Base-by-base conservation (phyloP, 2,888 invertebrate species). In the Hemithea aestivaria region DNA sequence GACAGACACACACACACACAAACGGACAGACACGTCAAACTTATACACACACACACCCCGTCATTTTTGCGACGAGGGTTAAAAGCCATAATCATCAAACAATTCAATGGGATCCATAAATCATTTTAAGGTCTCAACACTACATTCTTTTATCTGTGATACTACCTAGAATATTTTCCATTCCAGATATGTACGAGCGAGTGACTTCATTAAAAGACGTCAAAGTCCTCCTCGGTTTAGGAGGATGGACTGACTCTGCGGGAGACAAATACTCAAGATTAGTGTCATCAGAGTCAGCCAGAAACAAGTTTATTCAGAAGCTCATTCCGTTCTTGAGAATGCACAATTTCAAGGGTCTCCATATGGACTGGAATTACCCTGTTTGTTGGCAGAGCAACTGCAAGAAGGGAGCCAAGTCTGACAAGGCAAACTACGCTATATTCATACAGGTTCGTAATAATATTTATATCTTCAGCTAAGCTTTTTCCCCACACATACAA, bases 241-340 rank as follows among this genome's bases (percentile, higher is more conserved):
- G 98, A n/a, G 98, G 98, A 1, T 98, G 97, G 97, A 96, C 96
- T 0, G 96, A 97, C 73, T 97, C 96, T 0, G 90, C 93, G 0
- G 95, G 95, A 0, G 94, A 95, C 62, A 96, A 96, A 68, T 96
- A 96, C 64, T 95, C 95, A 0, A 89, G 92, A 7, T 73, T 97
- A 12, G 94, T 95, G 0, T 90, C 91, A 25, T 91, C 91, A 41
- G 88, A 89, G 3, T 82, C 89, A 0, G 88, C 91, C 3, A 89
- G 95, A 7, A 80, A 90, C 20, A 91, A 91, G 30, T 96, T 96
- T 61, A 90, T 93, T 1, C 81, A 91, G 1, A 91, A 91, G 36
- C 87, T 91, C 0, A 89, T 94, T 1, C 88, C 90, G 10, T 96
- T 95, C 68, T 72, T 97, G 21, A 88, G 90, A 8, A 89, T 89